phyloP scores from a whole-genome alignment of 1,140 invertebrate species.

The Ceratitis capitata region DNA sequence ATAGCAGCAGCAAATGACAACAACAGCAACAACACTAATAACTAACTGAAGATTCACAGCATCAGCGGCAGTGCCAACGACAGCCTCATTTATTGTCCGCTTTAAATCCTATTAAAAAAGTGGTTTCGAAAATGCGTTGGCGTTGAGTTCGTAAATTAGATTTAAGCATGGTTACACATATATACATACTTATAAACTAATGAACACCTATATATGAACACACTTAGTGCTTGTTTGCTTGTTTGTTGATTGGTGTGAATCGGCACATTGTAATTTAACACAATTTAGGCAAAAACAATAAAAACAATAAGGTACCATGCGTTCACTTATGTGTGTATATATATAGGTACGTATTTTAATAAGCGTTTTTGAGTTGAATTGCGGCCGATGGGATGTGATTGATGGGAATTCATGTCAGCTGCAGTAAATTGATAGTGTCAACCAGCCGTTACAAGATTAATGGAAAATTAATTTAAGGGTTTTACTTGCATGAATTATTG shows the following conservation, averaged over 20 bases:
- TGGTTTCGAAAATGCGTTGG: background rate
- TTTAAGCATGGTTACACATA: background rate
- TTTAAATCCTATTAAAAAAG: background rate
- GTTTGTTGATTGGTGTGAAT: background rate
- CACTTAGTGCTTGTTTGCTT: background rate
- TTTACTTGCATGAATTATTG: no score
- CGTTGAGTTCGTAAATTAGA: slow-evolving; percentile 1
- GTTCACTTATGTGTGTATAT: background rate
- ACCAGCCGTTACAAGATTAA: background rate
- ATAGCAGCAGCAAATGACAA: background rate
- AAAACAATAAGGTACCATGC: no score
- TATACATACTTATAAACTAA: no score
- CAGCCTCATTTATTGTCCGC: no score
- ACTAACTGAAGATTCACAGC: background rate
- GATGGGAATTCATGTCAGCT: background rate
- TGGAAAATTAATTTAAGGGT: background rate
- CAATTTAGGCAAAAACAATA: background rate
- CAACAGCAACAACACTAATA: background rate
- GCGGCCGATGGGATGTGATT: background rate
- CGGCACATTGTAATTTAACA: slow-evolving; percentile 10
- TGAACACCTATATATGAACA: background rate
- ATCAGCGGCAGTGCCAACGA: no score
- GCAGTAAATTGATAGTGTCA: background rate
- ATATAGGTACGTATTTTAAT: background rate
- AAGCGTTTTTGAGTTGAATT: background rate